Conservation (phyloP, 2,888 invertebrate species). For the Rotaria macrura region DNA sequence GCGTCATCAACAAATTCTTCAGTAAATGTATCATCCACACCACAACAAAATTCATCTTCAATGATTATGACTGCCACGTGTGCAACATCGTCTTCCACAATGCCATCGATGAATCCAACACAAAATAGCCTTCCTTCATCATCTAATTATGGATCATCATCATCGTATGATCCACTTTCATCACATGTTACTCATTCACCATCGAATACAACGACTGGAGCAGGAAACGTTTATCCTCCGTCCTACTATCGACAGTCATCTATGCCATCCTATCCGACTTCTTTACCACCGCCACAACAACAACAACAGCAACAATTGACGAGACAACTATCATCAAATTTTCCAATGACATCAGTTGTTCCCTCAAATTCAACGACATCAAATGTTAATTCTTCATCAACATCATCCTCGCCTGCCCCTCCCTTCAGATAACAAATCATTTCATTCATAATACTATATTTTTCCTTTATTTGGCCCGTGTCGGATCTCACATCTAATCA, state of each 20-base stretch:
- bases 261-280: not conserved
- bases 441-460: not conserved
- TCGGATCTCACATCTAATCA: conserved; percentile 15
- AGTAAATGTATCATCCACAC: not conserved
- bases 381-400: not conserved
- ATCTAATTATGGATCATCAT: not conserved
- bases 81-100: not conserved
- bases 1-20: not conserved
- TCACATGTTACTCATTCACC: not conserved
- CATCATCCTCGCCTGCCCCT: not conserved
- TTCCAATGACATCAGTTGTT: not conserved
- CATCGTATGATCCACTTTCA: not conserved
- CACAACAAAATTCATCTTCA: not conserved
- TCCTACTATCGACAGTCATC: conserved; percentile 3
- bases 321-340: not conserved
- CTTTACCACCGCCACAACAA: not conserved
- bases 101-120: not conserved
- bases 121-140: not conserved
- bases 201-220: not conserved
- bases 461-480: not conserved
- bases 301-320: not conserved
- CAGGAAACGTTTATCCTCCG: not conserved
- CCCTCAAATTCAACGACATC: not conserved
- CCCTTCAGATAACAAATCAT: not conserved
- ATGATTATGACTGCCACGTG: not conserved